Conservation (phyloP, 1,140 invertebrate species). For the Chymomyza costata region DNA sequence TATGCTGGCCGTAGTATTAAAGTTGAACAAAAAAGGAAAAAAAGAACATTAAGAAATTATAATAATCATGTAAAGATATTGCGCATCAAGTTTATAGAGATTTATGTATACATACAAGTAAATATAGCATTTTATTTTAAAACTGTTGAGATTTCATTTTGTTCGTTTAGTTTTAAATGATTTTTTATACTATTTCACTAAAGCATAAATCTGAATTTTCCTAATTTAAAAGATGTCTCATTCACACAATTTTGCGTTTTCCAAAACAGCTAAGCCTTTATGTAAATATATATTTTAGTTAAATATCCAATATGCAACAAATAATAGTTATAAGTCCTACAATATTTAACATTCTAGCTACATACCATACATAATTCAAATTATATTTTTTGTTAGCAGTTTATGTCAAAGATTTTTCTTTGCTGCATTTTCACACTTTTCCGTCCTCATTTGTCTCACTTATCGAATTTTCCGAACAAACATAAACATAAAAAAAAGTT, state of each 20-base stretch:
- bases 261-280: slow-evolving; percentile 62
- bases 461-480: slow-evolving; percentile 6
- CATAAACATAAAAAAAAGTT: slow-evolving; percentile 22
- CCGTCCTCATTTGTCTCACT: slow-evolving; percentile 29
- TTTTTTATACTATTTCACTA: slow-evolving; percentile 26
- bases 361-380: slow-evolving; percentile 8
- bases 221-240: slow-evolving; percentile 21
- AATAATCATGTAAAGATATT: slow-evolving; percentile 20
- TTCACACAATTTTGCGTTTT: slow-evolving; percentile 37
- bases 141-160: slow-evolving; percentile 33
- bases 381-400: not conserved
- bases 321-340: slow-evolving; percentile 61
- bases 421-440: slow-evolving; percentile 29
- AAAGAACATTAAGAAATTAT: too few relatives aligned
- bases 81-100: slow-evolving; percentile 12
- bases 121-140: slow-evolving; percentile 16
- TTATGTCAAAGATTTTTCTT: not conserved
- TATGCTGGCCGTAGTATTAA: slow-evolving; percentile 24
- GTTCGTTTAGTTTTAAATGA: slow-evolving; percentile 26
- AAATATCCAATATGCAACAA: slow-evolving; percentile 53
- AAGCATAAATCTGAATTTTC: slow-evolving; percentile 9
- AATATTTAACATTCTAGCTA: slow-evolving; percentile 26
- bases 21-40: slow-evolving; percentile 15
- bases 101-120: slow-evolving; percentile 4
- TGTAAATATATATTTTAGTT: slow-evolving; percentile 27